Conservation (phyloP, 2,888 invertebrate species). For the Spialia ferax region DNA sequence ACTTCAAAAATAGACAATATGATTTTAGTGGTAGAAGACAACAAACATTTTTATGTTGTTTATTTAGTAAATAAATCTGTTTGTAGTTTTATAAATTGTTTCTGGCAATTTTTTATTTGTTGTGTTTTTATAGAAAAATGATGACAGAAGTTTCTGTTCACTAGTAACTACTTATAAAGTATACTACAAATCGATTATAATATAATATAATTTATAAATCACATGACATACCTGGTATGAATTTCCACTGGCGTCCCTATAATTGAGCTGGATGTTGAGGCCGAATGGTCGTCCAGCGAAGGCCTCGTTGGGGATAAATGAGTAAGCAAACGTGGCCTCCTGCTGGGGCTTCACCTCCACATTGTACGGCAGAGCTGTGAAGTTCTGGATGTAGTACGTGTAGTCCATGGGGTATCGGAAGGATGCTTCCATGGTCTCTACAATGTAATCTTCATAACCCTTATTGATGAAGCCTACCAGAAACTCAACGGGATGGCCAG, state of each 20-base stretch:
- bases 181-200: no score
- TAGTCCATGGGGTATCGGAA: constrained; percentile 99
- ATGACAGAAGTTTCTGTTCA: no score
- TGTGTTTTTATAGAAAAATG: no score
- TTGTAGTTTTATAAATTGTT: no score
- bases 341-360: constrained; percentile 95
- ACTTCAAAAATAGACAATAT: no score
- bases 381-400: constrained; percentile 99
- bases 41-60: no score
- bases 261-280: constrained; percentile 96
- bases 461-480: constrained; percentile 98
- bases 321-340: constrained; percentile 98
- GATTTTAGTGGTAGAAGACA: no score
- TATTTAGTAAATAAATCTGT: no score
- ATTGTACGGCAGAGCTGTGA: constrained; percentile 96
- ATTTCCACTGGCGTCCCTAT: constrained; percentile 91
- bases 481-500: constrained; percentile 97
- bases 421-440: constrained; percentile 98
- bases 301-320: constrained; percentile 98
- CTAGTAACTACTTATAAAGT: no score
- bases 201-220: no score
- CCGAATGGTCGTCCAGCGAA: constrained; percentile 99
- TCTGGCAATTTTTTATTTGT: no score
- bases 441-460: constrained; percentile 95
- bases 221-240: constrained; percentile 82